Conservation (phyloP, 2,797 vertebrate genomes). For the Poeciliopsis turneri region DNA sequence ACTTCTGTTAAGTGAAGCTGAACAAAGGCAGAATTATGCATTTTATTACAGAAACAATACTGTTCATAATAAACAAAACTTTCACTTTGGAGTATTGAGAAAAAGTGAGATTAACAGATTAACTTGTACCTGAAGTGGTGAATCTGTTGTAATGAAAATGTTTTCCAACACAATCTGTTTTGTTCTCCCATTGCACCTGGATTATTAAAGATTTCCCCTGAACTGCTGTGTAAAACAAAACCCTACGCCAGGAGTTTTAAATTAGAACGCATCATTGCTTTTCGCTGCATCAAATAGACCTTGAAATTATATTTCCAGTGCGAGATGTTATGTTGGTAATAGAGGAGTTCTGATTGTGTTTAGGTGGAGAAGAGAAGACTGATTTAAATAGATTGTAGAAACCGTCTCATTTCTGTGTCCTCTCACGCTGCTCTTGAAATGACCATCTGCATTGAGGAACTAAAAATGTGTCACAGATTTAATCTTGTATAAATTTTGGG, state of each 20-base stretch:
- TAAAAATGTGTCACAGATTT: slow-evolving; percentile 9
- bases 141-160: neutral
- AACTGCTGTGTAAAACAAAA: slow-evolving; percentile 26
- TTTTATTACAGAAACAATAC: neutral
- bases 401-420: slow-evolving; percentile 41
- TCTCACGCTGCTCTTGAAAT: slow-evolving; percentile 57
- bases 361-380: slow-evolving; percentile 38
- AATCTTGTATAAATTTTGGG: slow-evolving; percentile 1
- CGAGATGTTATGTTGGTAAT: slow-evolving; percentile 60
- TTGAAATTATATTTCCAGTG: slow-evolving; percentile 72
- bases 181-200: slow-evolving; percentile 20
- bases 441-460: slow-evolving; percentile 49
- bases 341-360: slow-evolving; percentile 61
- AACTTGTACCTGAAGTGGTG: neutral
- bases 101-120: neutral
- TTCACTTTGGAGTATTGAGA: neutral
- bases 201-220: slow-evolving; percentile 47
- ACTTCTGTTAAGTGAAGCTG: neutral
- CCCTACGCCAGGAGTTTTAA: slow-evolving; percentile 28
- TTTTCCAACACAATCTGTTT: neutral
- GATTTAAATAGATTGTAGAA: slow-evolving; percentile 58
- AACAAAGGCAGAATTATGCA: neutral
- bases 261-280: slow-evolving; percentile 51
- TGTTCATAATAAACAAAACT: neutral
- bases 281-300: slow-evolving; percentile 65